These are phyloP conservation scores for Trachythela sp. DNA, from an alignment of 64 coral and sea anemone genomes.

Conservation along the genomic window DNA sequence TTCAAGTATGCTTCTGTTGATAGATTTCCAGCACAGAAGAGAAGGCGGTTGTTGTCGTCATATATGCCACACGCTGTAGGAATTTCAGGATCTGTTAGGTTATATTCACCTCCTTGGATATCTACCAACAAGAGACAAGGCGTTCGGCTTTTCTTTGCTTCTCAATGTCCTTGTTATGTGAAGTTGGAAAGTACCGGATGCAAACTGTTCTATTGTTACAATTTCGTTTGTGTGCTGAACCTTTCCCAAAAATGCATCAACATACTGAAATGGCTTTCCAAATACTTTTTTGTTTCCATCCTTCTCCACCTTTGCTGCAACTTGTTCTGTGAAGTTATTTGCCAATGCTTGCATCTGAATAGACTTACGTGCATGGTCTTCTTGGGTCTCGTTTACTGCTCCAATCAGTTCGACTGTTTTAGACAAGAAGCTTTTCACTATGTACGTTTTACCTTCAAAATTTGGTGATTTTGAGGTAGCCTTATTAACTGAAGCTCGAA, in stretches of 20 bases:
- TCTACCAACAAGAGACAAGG: background rate
- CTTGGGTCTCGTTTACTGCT: background rate
- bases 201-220: background rate
- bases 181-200: background rate
- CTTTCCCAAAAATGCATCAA: background rate
- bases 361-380: background rate
- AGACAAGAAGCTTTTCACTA: background rate
- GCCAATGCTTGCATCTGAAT: background rate
- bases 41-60: background rate
- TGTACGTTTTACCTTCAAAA: background rate
- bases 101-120: background rate
- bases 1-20: background rate
- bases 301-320: background rate
- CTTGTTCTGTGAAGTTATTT: background rate
- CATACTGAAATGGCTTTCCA: background rate
- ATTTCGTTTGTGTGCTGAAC: background rate
- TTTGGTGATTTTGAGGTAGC: background rate
- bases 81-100: background rate
- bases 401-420: background rate
- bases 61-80: background rate
- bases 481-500: background rate
- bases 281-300: background rate
- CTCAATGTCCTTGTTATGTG: background rate
- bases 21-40: background rate
- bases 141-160: background rate